Evolutionary conservation across 2,797 vertebrate species (phyloP), one percentile per base, ranked within the genome.

Genomic region (Clarias platycephalus): DNA sequence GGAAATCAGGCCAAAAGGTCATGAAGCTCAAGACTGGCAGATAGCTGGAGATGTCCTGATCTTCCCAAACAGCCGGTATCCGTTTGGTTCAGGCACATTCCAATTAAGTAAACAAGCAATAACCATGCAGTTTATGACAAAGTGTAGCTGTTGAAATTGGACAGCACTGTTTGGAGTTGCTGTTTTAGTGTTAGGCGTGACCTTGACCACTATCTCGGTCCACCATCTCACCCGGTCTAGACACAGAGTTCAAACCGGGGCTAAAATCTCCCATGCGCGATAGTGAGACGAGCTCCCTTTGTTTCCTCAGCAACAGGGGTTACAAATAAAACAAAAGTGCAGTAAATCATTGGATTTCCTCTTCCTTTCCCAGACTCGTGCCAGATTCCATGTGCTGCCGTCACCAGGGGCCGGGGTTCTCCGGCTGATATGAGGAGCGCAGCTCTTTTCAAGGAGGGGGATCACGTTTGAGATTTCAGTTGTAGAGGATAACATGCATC

Each of bases 181-280:
- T 55, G 81, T 82, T 66, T 75, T 75, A n/a, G 28, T 83, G 40
- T 77, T 74, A 37, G 49, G 57, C 34, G n/a, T n/a, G 18, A 57
- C 82, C 67, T 57, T 83, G 62, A 67, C 71, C 84, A 70, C 64
- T 62, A 86, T 81, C 87, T 58, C n/a, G 53, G 78, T 66, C 84
- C 83, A 81, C 53, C 62, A 78, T 74, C 84, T 84, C 78, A 72
- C 63, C 81, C 82, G 9, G 82, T 70, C 64, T 66, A 58, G 80
- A 66, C 82, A 34, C 24, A 2, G 62, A 44, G 80, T 66, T 78
- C 66, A 74, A 80, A 37, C 40, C 24, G 3, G n/a, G 81, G 75
- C 26, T 53, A 79, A 79, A 68, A 62, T 78, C 64, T 70, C 40
- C 64, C 80, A 70, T 72, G 63, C 64, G 40, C 2, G 55, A 31